Evolutionary conservation across 2,113 vertebrate species (phyloP), one percentile per base, ranked within the genome.

Genomic region (Urocitellus parryii): DNA sequence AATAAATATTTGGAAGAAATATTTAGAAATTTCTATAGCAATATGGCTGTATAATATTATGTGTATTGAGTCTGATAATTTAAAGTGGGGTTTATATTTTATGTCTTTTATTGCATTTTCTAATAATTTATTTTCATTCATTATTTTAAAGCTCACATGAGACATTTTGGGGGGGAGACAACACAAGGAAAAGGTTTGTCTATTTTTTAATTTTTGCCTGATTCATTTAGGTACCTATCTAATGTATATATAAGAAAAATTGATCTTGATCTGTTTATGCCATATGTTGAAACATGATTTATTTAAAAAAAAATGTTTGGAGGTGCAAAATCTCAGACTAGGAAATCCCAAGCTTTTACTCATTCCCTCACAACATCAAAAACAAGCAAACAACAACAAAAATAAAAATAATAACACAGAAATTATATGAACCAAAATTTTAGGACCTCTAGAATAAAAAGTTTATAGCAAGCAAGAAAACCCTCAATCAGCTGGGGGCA

Each of bases 401-500:
- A 18, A 18, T 20, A 18, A 32, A 45, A 37, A 53, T 39, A 74
- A 58, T 51, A 58, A 58, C 20, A 58, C 56, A 58, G 20, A 32
- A 16, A 11, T 70, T 72, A 2, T 39, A 13, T 42, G n/a, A n/a
- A 65, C 56, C 56, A 67, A 34, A 1, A 17, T 13, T 67, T 25
- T 37, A 45, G n/a, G 25, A 48, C 2, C 37, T 78, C n/a, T 56
- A 61, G 76, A 87, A 56, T 65, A 0, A 65, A 37, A 17, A 7
- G 9, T 32, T 76, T 63, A 56, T 20, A 58, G 61, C 13, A 42
- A 88, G 25, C 58, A 68, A 1, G 5, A 8, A 65, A 84, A 80
- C 11, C 7, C 51, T 53, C 6, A 7, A 1, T 0, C 22, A 14
- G 17, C 4, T 6, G 6, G 18, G 5, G 56, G 20, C 20, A 58